A percentile compares a stretch with the other conserved stretches of the same genome.
Conservation (phyloP, 2,797 vertebrate genomes). For the Pachyuromys duprasi region DNA sequence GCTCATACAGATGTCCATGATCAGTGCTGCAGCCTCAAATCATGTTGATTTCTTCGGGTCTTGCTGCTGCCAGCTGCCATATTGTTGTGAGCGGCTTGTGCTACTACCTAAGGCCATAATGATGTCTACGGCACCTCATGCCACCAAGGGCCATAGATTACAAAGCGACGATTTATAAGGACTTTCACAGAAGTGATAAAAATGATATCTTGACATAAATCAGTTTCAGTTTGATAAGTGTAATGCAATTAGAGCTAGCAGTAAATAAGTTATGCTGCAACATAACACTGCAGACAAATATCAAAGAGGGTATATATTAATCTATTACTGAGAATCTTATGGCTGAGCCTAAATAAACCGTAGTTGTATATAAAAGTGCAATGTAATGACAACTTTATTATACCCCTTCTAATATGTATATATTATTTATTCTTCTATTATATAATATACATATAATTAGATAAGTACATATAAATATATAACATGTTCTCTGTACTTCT, state of each 20-base stretch:
- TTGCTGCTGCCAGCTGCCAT: not conserved
- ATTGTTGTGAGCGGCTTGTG: not conserved
- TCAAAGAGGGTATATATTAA: not conserved
- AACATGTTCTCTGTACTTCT: not conserved
- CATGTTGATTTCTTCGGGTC: not conserved
- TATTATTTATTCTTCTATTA: too few relatives aligned
- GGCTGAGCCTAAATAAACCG: not conserved
- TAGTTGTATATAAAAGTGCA: not conserved
- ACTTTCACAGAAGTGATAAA: not conserved
- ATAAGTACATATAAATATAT: too few relatives aligned
- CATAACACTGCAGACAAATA: not conserved
- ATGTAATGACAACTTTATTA: not conserved
- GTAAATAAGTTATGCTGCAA: not conserved
- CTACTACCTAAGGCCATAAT: not conserved
- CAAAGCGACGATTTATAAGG: not conserved
- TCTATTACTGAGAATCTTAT: not conserved
- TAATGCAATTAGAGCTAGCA: not conserved
- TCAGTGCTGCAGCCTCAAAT: not conserved
- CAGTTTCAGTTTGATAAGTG: not conserved
- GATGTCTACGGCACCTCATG: not conserved
- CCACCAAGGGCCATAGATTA: not conserved
- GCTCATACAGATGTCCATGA: not conserved
- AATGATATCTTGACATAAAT: not conserved
- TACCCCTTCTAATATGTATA: not conserved
- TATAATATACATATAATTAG: too few relatives aligned